Percentiles rank a stretch among this genome's conserved stretches.
Evolutionary conservation across 2,888 invertebrate species (phyloP).

Genomic region (Ennomos fuscantarius): DNA sequence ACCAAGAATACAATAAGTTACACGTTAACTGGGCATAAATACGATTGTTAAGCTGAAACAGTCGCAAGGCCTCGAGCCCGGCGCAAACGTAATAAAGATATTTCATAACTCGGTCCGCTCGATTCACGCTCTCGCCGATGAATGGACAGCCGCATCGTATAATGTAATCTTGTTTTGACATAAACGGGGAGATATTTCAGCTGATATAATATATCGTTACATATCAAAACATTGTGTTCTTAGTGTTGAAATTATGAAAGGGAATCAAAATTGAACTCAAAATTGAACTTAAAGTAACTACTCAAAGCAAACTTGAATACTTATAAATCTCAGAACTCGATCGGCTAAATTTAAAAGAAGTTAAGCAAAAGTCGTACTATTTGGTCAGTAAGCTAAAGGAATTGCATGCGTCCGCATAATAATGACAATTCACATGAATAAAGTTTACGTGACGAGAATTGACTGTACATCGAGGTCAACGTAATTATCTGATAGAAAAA

Average conservation of each 20-base stretch:
- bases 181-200: slow-evolving; percentile 15
- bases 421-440: no score
- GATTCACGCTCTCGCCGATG: slow-evolving; percentile 41
- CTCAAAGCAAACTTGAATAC: no score
- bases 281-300: no score
- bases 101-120: slow-evolving; percentile 45
- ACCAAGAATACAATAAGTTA: slow-evolving; percentile 19
- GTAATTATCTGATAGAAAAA: no score
- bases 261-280: no score
- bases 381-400: no score
- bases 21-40: slow-evolving; percentile 18
- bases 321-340: no score
- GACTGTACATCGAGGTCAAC: no score
- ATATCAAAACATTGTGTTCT: slow-evolving; percentile 33
- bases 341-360: no score
- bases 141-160: slow-evolving; percentile 41
- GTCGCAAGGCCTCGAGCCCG: slow-evolving; percentile 30
- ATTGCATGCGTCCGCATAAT: no score
- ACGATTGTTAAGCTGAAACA: slow-evolving; percentile 31
- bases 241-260: slow-evolving; percentile 17
- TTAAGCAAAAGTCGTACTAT: no score
- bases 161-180: slow-evolving; percentile 42
- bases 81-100: slow-evolving; percentile 36
- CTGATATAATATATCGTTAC: slow-evolving; percentile 13
- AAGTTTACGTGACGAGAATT: no score